Conservation (phyloP, 2,888 invertebrate species). For the Thecocarcelia acutangulata region DNA sequence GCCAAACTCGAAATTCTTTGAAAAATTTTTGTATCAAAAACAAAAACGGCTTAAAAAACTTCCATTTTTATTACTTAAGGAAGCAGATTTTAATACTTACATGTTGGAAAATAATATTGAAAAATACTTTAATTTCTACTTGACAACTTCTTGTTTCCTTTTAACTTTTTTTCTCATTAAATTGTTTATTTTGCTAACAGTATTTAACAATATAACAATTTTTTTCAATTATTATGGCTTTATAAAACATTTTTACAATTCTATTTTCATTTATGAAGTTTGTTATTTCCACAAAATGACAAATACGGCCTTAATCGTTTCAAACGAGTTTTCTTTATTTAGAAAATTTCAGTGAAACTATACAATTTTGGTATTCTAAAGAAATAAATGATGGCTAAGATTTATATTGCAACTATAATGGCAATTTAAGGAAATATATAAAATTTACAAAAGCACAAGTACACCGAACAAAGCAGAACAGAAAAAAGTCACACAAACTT, state of each 20-base stretch:
- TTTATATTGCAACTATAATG: conserved; percentile 45
- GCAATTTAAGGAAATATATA: conserved; percentile 33
- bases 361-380: conserved; percentile 45
- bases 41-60: too few relatives aligned
- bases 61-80: too few relatives aligned
- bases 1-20: too few relatives aligned
- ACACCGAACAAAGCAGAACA: background rate
- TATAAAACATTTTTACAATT: conserved; percentile 30
- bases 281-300: conserved; percentile 22
- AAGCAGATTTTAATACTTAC: too few relatives aligned
- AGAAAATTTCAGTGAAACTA: conserved; percentile 40
- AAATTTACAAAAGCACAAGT: conserved; percentile 13
- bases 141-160: background rate
- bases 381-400: conserved; percentile 47
- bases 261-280: conserved; percentile 23
- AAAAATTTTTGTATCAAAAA: too few relatives aligned
- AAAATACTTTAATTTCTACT: too few relatives aligned
- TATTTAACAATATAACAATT: background rate
- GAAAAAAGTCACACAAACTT: conserved; percentile 42
- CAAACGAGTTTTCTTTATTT: conserved; percentile 53
- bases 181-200: too few relatives aligned
- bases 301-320: conserved; percentile 36
- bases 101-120: too few relatives aligned
- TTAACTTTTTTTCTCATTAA: background rate
- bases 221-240: conserved; percentile 16